Evolutionary conservation across 2,113 vertebrate species (phyloP), one percentile per base, ranked within the genome.

Genomic region (Panthera tigris): DNA sequence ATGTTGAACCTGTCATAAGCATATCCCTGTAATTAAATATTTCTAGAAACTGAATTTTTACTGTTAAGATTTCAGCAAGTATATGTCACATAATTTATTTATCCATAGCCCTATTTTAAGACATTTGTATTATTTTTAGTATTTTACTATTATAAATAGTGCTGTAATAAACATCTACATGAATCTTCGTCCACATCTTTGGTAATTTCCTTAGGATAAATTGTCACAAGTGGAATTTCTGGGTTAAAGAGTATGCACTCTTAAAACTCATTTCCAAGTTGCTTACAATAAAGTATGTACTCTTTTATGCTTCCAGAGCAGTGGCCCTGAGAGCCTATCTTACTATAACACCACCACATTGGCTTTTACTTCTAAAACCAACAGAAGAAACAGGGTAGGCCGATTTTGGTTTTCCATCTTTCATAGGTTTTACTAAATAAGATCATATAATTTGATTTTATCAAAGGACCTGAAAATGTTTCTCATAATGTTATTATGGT

Each of bases 31-130:
- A 76, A 88, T 93, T 68, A 89, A 78, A 81, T 90, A 92, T 73
- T 73, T 94, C 52, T 87, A 92, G 65, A 83, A 97, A 90, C 23
- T 45, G 86, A 91, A 69, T 84, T 92, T 97, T 97, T 61, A 63
- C 79, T 84, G 36, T 96, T 95, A 82, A 1, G 33, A 89, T 93
- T 97, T 95, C 19, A 95, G 45, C 74, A 94, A 71, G 57, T 97
- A 96, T 65, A 52, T 97, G 19, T 73, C 16, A 21, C 21, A 57
- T 83, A 78, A 86, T 97, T 81, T 89, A 36, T 92, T 90, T 92
- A 71, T 91, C 39, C 31, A 3, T 66, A 68, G 57, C n/a, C 45
- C 7, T 88, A 33, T 84, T 81, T 95, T 89, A 91, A 85, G 65
- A 91, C 76, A 85, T 89, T 85, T 4, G 1, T 94, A 14, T 94